Evolutionary conservation across 2,113 vertebrate genomes (phyloP), one percentile per base, ranked within the genome.

Genomic region (Callithrix jacchus): DNA sequence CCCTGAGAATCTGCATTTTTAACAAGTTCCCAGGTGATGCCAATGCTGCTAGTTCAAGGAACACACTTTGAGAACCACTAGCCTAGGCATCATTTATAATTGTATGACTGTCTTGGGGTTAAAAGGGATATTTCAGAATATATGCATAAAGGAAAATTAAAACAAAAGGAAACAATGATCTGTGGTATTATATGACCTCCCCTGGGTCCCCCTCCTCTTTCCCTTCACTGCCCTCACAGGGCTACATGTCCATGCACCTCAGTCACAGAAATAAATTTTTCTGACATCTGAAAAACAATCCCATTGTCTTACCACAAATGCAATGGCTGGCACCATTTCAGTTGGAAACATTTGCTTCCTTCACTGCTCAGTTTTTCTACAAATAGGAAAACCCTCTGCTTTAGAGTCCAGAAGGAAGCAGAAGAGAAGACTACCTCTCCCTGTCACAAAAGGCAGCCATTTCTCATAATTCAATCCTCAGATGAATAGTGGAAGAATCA

Each of bases 351-450:
- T 68, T 89, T 90, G 49, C 47, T 96, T 87, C 52, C 56, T 87
- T 91, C 66, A 47, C 4, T 37, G 45, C 49, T 58, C 68, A 23
- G 17, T 91, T 96, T 96, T 56, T 71, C 40, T 73, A 94, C 66
- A 95, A 94, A 94, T 87, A 94, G 47, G 83, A 96, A 96, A 49
- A 3, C 11, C 49, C 37, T 85, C n/a, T 84, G 49, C 52, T 96
- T 92, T 90, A 37, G 56, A 84, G n/a, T 96, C 27, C 25, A 37
- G 54, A 93, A 95, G 61, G 56, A 81, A 42, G 83, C 21, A 66
- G 30, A 61, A 89, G 89, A 93, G 85, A 68, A n/a, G 74, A 79
- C 64, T 1, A 6, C 35, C 30, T 82, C 49, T 92, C 37, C 64
- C 49, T n/a, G 54, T 42, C 80, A 30, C 56, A 74, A 74, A 45